These are phyloP conservation scores for Hirtodrosophila histrioides DNA, from an alignment of 2,888 invertebrate species.

Conservation along the genomic window DNA sequence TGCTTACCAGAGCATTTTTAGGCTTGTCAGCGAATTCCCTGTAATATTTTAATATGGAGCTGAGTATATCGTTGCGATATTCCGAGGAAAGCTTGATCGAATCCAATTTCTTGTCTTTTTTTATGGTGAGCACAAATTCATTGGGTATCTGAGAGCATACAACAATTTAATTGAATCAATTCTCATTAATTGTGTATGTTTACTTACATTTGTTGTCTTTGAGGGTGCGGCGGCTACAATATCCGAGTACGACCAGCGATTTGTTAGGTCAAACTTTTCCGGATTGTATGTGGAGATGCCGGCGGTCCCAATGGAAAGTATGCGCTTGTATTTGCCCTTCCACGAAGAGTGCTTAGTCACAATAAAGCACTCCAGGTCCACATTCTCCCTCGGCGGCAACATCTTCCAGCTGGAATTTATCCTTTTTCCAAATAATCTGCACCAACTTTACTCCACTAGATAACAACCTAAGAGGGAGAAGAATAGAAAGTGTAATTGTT, in stretches of 20 bases:
- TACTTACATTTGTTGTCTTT: slow-evolving; percentile 85
- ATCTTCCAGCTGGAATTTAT: slow-evolving; percentile 49
- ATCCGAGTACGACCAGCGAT: slow-evolving; percentile 95
- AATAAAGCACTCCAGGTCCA: slow-evolving; percentile 97
- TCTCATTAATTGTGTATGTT: neutral
- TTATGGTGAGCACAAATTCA: slow-evolving; percentile 93
- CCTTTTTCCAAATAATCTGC: slow-evolving; percentile 27
- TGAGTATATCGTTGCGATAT: slow-evolving; percentile 95
- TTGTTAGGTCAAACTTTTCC: slow-evolving; percentile 94
- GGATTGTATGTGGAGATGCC: slow-evolving; percentile 99
- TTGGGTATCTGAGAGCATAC: slow-evolving; percentile 84
- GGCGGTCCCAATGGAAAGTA: slow-evolving; percentile 97
- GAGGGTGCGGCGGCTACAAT: slow-evolving; percentile 89
- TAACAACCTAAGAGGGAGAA: slow-evolving; percentile 40
- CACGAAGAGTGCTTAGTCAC: slow-evolving; percentile 99
- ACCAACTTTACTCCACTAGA: slow-evolving; percentile 41
- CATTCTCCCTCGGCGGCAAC: slow-evolving; percentile 90
- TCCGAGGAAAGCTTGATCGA: slow-evolving; percentile 98
- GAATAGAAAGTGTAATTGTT: neutral
- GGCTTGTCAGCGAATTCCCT: slow-evolving; percentile 92
- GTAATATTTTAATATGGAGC: slow-evolving; percentile 93
- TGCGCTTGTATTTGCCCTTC: slow-evolving; percentile 99
- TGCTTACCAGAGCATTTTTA: slow-evolving; percentile 89
- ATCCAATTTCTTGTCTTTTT: slow-evolving; percentile 95
- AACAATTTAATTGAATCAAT: slow-evolving; percentile 18